Conservation (phyloP, 2,888 invertebrate genomes). For the Frankliniella intonsa region DNA sequence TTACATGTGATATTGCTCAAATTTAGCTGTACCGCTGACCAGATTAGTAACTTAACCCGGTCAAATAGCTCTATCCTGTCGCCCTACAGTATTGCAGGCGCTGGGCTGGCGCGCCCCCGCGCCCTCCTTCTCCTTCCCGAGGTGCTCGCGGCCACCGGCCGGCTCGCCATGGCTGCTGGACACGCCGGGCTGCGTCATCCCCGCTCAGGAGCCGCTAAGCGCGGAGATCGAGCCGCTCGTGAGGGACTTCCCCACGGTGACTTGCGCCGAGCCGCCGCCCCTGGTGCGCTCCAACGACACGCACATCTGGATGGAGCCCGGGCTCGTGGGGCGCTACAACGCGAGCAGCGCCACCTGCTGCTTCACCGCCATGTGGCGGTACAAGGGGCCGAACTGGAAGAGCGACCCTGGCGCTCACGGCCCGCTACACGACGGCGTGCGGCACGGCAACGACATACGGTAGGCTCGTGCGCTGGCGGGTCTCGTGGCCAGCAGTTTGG, state of each 20-base stretch:
- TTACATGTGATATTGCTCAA: too few relatives aligned
- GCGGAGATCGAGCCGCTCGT: conserved; percentile 33
- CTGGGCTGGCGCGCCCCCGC: not conserved
- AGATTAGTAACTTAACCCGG: not conserved
- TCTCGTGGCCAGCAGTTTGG: too few relatives aligned
- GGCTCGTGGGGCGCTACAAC: not conserved
- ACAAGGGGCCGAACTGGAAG: not conserved
- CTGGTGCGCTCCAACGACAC: conserved; percentile 34
- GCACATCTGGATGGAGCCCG: not conserved
- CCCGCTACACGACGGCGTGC: not conserved
- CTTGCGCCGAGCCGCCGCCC: conserved; percentile 32
- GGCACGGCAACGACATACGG: conserved; percentile 17
- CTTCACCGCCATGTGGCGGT: conserved; percentile 15
- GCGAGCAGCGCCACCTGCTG: not conserved
- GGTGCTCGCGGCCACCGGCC: not conserved
- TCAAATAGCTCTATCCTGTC: not conserved
- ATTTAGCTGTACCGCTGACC: too few relatives aligned
- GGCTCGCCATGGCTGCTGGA: conserved; percentile 34
- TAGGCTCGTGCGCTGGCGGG: not conserved
- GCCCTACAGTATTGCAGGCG: not conserved
- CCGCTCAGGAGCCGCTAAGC: conserved; percentile 36
- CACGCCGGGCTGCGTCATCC: conserved; percentile 35
- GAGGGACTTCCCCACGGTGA: conserved; percentile 29
- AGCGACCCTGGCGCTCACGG: not conserved
- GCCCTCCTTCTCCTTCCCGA: not conserved